Percentiles rank a stretch among this genome's conserved stretches.
These are phyloP conservation scores for Megalurothrips usitatus DNA, from an alignment of 2,888 invertebrate genomes.

Conservation along the genomic window DNA sequence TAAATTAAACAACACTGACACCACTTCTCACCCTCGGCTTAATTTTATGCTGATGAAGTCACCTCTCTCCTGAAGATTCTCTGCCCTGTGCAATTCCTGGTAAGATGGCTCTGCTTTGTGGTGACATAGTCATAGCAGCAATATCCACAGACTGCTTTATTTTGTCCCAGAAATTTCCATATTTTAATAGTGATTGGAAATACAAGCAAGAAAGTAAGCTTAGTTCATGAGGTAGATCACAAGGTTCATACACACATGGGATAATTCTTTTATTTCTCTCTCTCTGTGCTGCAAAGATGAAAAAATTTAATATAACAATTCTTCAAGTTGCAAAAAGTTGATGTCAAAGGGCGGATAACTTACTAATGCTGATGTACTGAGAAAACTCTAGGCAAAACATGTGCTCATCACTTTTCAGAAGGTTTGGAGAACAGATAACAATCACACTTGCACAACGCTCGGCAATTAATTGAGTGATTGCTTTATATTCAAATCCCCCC, in stretches of 20 bases:
- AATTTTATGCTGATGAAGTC: not conserved
- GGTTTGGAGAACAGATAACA: constrained; percentile 71
- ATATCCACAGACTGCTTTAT: not conserved
- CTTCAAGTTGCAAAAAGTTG: not conserved
- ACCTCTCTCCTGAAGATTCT: not conserved
- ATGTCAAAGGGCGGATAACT: constrained; percentile 40
- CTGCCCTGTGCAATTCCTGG: not conserved
- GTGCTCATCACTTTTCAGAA: constrained; percentile 68
- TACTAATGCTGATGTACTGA: constrained; percentile 75
- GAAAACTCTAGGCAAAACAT: constrained; percentile 75
- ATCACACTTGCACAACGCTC: constrained; percentile 74
- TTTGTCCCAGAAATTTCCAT: not conserved
- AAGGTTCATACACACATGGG: constrained; percentile 63
- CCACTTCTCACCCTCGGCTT: too few relatives aligned
- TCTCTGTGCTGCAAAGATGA: constrained; percentile 52
- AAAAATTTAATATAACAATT: constrained; percentile 3
- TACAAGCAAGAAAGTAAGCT: constrained; percentile 62
- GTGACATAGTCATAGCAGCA: not conserved
- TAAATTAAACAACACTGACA: not conserved
- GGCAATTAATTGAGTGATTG: constrained; percentile 66
- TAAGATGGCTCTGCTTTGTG: too few relatives aligned
- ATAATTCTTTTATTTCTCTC: constrained; percentile 56
- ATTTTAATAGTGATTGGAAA: constrained; percentile 42
- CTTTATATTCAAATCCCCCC: constrained; percentile 64
- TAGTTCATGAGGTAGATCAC: constrained; percentile 61